Base-by-base conservation (phyloP, 2,888 invertebrate species). In the Tenthredo notha region DNA sequence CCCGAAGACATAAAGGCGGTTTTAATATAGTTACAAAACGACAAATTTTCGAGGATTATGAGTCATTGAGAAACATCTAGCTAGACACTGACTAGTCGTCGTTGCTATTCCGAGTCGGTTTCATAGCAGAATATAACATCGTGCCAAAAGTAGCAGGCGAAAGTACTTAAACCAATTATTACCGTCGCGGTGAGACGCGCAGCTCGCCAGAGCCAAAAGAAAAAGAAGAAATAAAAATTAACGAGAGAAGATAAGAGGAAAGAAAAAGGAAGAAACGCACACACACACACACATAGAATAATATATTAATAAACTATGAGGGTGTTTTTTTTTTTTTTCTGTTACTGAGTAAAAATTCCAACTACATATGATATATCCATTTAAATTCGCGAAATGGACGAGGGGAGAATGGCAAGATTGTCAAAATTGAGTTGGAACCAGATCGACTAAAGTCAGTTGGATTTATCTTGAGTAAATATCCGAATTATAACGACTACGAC, bases 131-230 rank as follows among this genome's bases (percentile, higher is more conserved):
- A 50, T 50, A 77, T 50, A 33, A 40, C 47, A 43, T n/a, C 87
- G 77, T 84, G 87, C 89, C 89, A 86, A 88, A 90, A 90, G 90
- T 91, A 90, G 90, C 88, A 86, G 86, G 75, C 87, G 85, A 86
- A 86, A 85, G 85, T 86, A 88, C 90, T 90, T 91, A 90, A 91
- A 90, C 89, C 90, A 88, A 90, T 90, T 91, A 88, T 90, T 89
- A 88, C 25, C 78, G 75, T 61, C 67, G 84, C n/a, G 65, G 78
- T 47, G 74, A 43, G 40, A 43, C 12, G 74, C 40, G 61, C 2
- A 72, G 70, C n/a, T 54, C 1, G 7, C 70, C 70, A 40, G 37
- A 72, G 70, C 61, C 61, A 61, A 61, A 12, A 25, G 21, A 25
- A 25, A 2, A 61, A 61, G 21, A 25, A 18, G 29, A 9, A 70